Evolutionary conservation across 2,113 vertebrate species (phyloP).

Genomic region (Mobula hypostoma): DNA sequence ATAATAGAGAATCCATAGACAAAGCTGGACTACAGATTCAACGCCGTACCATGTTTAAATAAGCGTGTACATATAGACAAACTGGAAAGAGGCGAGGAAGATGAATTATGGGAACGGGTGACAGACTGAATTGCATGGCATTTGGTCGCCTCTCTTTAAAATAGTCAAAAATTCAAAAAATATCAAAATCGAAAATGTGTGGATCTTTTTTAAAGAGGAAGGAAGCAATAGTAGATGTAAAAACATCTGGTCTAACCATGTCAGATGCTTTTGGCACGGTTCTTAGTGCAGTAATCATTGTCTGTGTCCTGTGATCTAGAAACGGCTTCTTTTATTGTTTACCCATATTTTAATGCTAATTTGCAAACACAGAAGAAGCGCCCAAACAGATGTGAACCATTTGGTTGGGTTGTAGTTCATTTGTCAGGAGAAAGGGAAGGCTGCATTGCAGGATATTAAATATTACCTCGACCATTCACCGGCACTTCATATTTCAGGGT

Average conservation of each 20-base stretch:
- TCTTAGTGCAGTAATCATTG: constrained; percentile 51
- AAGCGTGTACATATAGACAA: neutral
- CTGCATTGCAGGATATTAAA: constrained; percentile 64
- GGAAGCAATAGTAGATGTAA: constrained; percentile 47
- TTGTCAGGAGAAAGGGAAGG: constrained; percentile 58
- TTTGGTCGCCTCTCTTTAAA: neutral
- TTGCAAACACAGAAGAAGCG: constrained; percentile 55
- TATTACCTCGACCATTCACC: constrained; percentile 62
- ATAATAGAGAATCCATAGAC: neutral
- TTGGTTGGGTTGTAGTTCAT: constrained; percentile 59
- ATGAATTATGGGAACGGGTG: neutral
- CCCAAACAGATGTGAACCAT: constrained; percentile 64
- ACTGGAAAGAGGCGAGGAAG: neutral
- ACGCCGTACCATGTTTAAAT: neutral
- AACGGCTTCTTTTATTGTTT: constrained; percentile 50
- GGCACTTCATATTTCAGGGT: constrained; percentile 68
- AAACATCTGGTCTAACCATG: constrained; percentile 48
- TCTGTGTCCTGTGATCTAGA: constrained; percentile 59
- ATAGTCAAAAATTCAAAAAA: neutral
- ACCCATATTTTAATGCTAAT: constrained; percentile 65
- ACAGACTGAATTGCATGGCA: neutral
- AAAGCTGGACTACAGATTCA: neutral
- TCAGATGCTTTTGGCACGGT: constrained; percentile 44
- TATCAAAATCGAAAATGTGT: neutral
- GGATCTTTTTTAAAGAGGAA: constrained; percentile 5